Conservation (phyloP, 2,888 invertebrate genomes). For the Acrobasis consociella region DNA sequence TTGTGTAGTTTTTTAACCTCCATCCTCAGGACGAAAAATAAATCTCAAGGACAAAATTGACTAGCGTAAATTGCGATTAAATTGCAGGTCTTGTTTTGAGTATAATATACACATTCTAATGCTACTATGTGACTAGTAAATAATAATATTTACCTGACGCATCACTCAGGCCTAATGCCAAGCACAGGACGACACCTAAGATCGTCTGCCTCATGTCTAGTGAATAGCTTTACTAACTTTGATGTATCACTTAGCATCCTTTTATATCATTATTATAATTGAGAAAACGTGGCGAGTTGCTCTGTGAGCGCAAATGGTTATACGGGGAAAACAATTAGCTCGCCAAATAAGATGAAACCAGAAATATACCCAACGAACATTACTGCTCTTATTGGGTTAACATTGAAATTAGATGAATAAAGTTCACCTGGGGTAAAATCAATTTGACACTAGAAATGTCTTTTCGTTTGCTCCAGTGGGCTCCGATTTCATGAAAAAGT, state of each 20-base stretch:
- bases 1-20: too few relatives aligned
- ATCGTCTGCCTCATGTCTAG: slow-evolving; percentile 56
- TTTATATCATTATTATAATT: slow-evolving; percentile 65
- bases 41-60: too few relatives aligned
- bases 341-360: neutral
- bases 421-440: too few relatives aligned
- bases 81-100: neutral
- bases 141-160: slow-evolving; percentile 48
- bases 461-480: too few relatives aligned
- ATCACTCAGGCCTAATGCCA: slow-evolving; percentile 41
- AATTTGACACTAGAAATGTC: too few relatives aligned
- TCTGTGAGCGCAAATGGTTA: slow-evolving; percentile 47
- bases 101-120: neutral
- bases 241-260: slow-evolving; percentile 51
- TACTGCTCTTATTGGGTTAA: neutral
- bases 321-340: slow-evolving; percentile 57
- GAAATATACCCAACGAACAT: neutral
- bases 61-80: too few relatives aligned
- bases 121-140: slow-evolving; percentile 18
- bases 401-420: too few relatives aligned
- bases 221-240: slow-evolving; percentile 49
- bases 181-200: slow-evolving; percentile 44
- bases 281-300: slow-evolving; percentile 52
- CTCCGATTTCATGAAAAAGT: too few relatives aligned
- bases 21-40: too few relatives aligned